Conservation (phyloP, 2,888 invertebrate genomes). For the Cantharis nigra region DNA sequence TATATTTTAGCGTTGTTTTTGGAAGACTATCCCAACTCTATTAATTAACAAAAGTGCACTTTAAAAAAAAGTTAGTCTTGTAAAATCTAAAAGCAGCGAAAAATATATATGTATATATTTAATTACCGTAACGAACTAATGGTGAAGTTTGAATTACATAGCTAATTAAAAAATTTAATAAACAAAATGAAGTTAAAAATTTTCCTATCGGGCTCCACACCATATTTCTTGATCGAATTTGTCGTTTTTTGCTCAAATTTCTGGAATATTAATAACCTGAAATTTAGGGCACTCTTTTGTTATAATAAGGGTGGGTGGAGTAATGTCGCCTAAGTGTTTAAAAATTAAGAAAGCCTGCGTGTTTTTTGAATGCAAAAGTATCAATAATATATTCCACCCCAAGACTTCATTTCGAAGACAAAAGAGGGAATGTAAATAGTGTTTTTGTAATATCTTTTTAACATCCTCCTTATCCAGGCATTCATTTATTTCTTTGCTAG, state of each 20-base stretch:
- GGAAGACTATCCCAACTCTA: neutral
- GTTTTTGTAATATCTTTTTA: slow-evolving; percentile 59
- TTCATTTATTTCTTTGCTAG: slow-evolving; percentile 56
- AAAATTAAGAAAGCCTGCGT: neutral
- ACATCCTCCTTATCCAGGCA: slow-evolving; percentile 53
- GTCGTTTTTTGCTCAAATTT: neutral
- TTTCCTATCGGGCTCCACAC: neutral
- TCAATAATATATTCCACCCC: slow-evolving; percentile 37
- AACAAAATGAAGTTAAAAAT: neutral
- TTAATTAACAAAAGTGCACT: neutral
- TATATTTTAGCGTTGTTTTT: neutral
- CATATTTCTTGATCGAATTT: neutral
- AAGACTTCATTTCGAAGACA: slow-evolving; percentile 48
- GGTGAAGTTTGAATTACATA: neutral
- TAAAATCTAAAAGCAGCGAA: neutral
- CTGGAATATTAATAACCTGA: neutral
- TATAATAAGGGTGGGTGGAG: neutral
- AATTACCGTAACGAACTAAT: neutral
- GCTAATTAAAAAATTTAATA: neutral
- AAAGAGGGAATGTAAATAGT: slow-evolving; percentile 57
- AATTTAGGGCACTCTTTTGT: neutral
- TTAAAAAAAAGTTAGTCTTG: neutral
- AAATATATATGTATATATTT: neutral
- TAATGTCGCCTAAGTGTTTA: neutral
- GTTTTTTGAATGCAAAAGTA: slow-evolving; percentile 24